Evolutionary conservation across 2,113 vertebrate genomes (phyloP), one percentile per base, ranked within the genome.

Genomic region (Nycticorax nycticorax): DNA sequence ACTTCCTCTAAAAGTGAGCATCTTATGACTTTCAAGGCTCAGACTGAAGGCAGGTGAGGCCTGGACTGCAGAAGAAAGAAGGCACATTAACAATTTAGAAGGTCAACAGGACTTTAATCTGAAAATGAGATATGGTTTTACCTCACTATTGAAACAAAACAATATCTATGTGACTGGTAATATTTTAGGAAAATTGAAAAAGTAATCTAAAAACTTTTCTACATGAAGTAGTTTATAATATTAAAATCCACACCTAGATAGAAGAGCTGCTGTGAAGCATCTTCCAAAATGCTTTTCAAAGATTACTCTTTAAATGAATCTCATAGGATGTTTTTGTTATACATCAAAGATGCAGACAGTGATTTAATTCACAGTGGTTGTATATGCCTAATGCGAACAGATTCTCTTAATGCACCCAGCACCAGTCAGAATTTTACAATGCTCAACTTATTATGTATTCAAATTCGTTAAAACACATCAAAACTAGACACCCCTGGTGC

Each of bases 241-340:
- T 57, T 91, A 72, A 57, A 85, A 80, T 56, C 5, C 24, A 71
- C 9, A 47, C 12, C 14, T 53, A 24, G 39, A 13, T 53, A 32
- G 15, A 81, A 71, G 66, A 83, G 39, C 33, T 68, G 30, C 45
- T 41, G 6, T 47, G 66, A 77, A 75, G 4, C 14, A 72, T 43
- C 73, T 95, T 89, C 23, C 26, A 63, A 83, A 94, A 62, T 41
- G 4, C 3, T 92, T 93, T 95, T 87, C 47, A 78, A 95, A 89
- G 4, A 17, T 59, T 90, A 57, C n/a, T 35, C 8, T 35, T 23
- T 27, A 71, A 95, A 55, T 9, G 3, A 89, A 81, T 88, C 47
- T 84, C 19, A 64, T 52, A 82, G 8, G 8, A 79, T 76, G 4
- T 30, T 90, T 93, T 75, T 78, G 6, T 32, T 83, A 20, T 35